phyloP scores from a whole-genome alignment of 2,888 invertebrate species.

The Orchesellides sinensis region DNA sequence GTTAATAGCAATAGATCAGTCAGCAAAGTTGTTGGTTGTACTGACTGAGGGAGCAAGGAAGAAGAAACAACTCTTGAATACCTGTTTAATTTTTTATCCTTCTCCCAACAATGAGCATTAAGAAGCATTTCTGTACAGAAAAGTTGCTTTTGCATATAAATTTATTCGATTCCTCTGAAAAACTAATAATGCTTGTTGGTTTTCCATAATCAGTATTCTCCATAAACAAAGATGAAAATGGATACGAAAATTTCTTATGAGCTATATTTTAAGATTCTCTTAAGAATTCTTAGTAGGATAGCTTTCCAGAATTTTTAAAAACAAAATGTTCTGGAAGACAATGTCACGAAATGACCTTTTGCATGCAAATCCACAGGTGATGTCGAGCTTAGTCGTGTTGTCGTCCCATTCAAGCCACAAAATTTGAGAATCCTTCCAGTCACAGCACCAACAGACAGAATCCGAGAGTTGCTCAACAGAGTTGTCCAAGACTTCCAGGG shows the following conservation, averaged over 20 bases:
- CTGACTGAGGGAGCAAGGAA: slow-evolving; percentile 14
- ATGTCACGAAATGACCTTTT: neutral
- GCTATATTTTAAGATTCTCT: too few species aligned
- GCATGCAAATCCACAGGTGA: slow-evolving; percentile 65
- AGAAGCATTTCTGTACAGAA: slow-evolving; percentile 32
- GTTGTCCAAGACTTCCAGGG: slow-evolving; percentile 73
- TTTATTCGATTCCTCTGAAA: slow-evolving; percentile 7
- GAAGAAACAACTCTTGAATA: slow-evolving; percentile 39
- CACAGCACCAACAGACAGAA: slow-evolving; percentile 74
- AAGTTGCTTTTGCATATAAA: slow-evolving; percentile 47
- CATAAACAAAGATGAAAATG: too few species aligned
- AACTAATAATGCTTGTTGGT: neutral
- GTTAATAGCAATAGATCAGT: slow-evolving; percentile 46
- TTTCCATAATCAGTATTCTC: neutral
- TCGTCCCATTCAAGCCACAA: slow-evolving; percentile 74
- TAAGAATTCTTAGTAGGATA: too few species aligned
- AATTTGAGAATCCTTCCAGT: slow-evolving; percentile 74
- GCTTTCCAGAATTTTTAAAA: too few species aligned
- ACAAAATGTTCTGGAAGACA: neutral
- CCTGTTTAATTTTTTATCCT: slow-evolving; percentile 37
- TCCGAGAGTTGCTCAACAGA: slow-evolving; percentile 73
- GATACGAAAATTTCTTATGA: too few species aligned
- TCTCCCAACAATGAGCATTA: neutral
- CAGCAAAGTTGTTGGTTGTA: neutral
- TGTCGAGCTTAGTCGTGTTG: slow-evolving; percentile 73